phyloP scores from a whole-genome alignment of 2,797 vertebrate species.

The Thunnus albacares region DNA sequence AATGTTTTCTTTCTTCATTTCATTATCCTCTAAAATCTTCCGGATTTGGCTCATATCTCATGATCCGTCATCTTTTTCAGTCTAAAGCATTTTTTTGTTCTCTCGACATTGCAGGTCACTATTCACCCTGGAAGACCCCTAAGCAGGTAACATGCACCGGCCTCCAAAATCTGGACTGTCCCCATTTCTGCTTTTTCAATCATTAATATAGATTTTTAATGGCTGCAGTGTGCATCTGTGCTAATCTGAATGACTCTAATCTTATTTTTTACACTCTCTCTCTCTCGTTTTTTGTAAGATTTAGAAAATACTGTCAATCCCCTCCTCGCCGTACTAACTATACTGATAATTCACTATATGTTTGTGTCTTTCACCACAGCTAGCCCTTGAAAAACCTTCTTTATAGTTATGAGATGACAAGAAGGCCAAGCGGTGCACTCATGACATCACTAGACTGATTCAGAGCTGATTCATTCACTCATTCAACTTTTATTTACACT shows the following conservation, averaged over 20 bases:
- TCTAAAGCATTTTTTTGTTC: constrained; percentile 86
- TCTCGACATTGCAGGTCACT: constrained; percentile 95
- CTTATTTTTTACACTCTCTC: constrained; percentile 1
- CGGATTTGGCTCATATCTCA: constrained; percentile 18
- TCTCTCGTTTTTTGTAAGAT: constrained; percentile 6
- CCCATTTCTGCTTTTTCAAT: constrained; percentile 43
- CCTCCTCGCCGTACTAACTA: constrained; percentile 49
- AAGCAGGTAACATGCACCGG: constrained; percentile 92
- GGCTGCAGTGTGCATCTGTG: constrained; percentile 55
- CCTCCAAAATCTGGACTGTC: constrained; percentile 55
- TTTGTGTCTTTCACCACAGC: constrained; percentile 32
- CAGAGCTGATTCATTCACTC: constrained; percentile 45
- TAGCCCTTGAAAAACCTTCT: constrained; percentile 14
- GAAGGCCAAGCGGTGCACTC: constrained; percentile 54
- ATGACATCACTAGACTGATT: constrained; percentile 51
- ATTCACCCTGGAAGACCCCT: constrained; percentile 99
- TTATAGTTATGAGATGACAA: constrained; percentile 33
- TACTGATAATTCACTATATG: constrained; percentile 37
- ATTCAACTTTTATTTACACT: too few species aligned
- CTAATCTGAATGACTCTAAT: constrained; percentile 39
- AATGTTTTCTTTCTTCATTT: constrained; percentile 14
- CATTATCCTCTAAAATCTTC: neutral
- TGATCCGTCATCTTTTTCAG: constrained; percentile 54
- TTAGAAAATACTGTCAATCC: constrained; percentile 30
- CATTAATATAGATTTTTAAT: constrained; percentile 42